Percentiles rank a stretch among this genome's conserved stretches.
Evolutionary conservation across 2,113 vertebrate genomes (phyloP).

Genomic region (Riparia riparia): DNA sequence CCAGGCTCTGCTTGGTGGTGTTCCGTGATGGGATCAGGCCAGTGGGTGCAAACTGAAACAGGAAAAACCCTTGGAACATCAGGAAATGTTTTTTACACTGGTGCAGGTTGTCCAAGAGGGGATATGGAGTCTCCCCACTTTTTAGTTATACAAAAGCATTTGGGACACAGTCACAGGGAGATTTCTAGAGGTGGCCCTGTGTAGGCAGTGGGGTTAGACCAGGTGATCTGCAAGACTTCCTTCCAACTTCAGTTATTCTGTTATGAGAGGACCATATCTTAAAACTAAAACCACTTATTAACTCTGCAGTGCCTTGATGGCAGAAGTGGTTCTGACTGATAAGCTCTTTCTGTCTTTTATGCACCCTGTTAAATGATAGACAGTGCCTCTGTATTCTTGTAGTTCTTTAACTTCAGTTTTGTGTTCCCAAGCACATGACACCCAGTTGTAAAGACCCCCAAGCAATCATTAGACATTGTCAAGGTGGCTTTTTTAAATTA

Average conservation of each 20-base stretch:
- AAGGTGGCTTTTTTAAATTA: background rate
- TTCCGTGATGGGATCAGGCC: background rate
- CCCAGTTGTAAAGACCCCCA: background rate
- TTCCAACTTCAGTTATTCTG: background rate
- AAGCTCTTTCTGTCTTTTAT: background rate
- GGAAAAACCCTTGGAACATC: background rate
- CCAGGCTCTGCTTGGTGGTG: background rate
- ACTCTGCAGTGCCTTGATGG: background rate
- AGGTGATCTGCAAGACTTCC: background rate
- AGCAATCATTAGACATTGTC: background rate
- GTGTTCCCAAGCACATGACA: background rate
- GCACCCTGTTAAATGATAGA: background rate
- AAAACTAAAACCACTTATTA: background rate
- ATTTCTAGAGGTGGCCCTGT: background rate
- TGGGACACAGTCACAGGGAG: background rate
- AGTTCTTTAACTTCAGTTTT: background rate
- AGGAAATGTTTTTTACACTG: background rate
- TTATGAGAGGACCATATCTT: background rate
- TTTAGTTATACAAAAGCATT: accelerated
- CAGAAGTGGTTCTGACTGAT: background rate
- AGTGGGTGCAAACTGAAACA: background rate
- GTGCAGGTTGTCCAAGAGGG: background rate
- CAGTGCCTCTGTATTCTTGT: background rate
- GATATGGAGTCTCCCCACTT: background rate
- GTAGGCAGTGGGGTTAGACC: background rate